Evolutionary conservation across 2,113 vertebrate genomes (phyloP).

Genomic region (Chloropsis cyanopogon): DNA sequence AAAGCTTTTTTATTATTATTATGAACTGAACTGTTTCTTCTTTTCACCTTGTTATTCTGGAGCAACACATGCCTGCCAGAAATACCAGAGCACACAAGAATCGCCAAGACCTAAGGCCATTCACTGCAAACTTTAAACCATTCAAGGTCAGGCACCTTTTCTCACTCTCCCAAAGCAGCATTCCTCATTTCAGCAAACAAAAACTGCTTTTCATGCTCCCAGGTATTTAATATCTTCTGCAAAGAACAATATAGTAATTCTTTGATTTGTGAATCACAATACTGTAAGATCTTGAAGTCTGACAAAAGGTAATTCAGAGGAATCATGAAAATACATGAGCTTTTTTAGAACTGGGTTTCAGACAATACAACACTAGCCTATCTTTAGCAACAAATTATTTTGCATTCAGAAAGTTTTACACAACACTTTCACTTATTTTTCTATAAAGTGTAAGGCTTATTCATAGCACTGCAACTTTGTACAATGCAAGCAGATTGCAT

Average conservation of each 20-base stretch:
- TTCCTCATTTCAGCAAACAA: not conserved
- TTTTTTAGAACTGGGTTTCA: not conserved
- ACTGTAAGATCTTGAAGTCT: not conserved
- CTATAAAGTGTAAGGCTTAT: not conserved
- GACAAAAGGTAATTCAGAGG: not conserved
- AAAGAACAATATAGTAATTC: not conserved
- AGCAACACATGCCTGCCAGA: not conserved
- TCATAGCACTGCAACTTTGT: not conserved
- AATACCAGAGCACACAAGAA: not conserved
- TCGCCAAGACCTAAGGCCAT: not conserved
- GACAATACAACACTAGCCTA: not conserved
- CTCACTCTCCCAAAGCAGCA: not conserved
- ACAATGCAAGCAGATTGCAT: not conserved
- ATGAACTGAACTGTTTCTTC: not conserved
- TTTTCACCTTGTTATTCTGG: not conserved
- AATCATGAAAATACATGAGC: not conserved
- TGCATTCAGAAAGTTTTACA: not conserved
- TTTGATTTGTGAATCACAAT: not conserved
- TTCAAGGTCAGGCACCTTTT: not conserved
- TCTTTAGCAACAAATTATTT: not conserved
- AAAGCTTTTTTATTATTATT: not conserved
- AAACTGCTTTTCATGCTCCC: not conserved
- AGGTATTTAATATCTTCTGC: not conserved
- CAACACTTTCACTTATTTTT: not conserved
- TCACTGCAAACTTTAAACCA: not conserved